These are phyloP conservation scores for Apocheima hispidaria DNA, from an alignment of 2,888 invertebrate genomes.

Conservation along the genomic window DNA sequence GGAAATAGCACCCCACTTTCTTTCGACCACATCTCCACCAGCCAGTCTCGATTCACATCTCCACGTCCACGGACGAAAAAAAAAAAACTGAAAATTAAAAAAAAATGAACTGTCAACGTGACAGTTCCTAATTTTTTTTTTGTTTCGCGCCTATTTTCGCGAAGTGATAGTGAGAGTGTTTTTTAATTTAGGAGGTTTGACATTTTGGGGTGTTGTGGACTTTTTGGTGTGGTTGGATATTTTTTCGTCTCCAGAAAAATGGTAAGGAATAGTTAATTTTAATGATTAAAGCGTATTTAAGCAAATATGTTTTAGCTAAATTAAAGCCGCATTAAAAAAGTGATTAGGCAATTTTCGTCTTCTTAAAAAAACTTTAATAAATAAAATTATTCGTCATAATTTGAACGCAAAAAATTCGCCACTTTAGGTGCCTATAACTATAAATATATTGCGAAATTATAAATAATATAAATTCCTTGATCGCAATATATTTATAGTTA, in stretches of 20 bases:
- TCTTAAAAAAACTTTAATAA: no score
- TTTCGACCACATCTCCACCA: conserved; percentile 54
- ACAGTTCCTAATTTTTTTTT: conserved; percentile 43
- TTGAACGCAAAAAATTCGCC: no score
- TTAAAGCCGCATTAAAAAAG: no score
- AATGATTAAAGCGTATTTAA: neutral
- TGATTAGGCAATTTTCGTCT: no score
- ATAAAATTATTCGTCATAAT: no score
- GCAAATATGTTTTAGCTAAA: neutral
- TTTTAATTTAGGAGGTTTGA: conserved; percentile 40
- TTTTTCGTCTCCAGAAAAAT: conserved; percentile 45
- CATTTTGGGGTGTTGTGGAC: conserved; percentile 36
- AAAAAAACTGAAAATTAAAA: conserved; percentile 38
- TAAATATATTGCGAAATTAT: no score
- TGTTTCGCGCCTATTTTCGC: conserved; percentile 36
- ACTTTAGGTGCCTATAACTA: no score
- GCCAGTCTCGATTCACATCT: conserved; percentile 49
- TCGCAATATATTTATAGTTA: no score
- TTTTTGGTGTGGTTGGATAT: conserved; percentile 53
- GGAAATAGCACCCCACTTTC: conserved; percentile 70
- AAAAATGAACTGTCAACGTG: conserved; percentile 52
- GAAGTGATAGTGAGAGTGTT: conserved; percentile 56
- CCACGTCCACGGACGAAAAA: conserved; percentile 49
- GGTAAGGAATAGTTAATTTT: conserved; percentile 49
- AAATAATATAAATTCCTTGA: no score